phyloP scores from a whole-genome alignment of 2,113 vertebrate genomes.

The Cebus imitator region DNA sequence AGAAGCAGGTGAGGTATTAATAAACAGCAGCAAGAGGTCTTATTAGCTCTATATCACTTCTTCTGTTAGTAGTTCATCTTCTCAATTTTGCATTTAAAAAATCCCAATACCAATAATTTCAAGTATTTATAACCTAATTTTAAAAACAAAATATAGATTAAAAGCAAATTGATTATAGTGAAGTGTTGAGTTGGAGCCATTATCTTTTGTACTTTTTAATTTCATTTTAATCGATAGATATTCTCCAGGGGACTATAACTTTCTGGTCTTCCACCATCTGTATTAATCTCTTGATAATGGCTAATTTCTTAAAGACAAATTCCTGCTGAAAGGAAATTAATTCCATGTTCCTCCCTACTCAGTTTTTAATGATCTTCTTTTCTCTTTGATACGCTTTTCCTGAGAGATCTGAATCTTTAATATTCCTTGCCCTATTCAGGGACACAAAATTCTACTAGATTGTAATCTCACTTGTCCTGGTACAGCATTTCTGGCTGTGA shows the following conservation, averaged over 20 bases:
- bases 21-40: background rate
- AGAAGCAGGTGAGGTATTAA: background rate
- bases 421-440: background rate
- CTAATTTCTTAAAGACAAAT: slow-evolving; percentile 43
- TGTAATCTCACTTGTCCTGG: background rate
- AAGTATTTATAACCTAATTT: slow-evolving; percentile 49
- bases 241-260: slow-evolving; percentile 14
- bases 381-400: background rate
- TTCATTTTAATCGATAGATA: slow-evolving; percentile 57
- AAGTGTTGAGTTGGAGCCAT: background rate
- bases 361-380: background rate
- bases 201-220: slow-evolving; percentile 35
- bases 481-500: background rate
- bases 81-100: background rate
- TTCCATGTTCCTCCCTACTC: background rate
- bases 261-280: background rate
- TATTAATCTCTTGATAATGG: slow-evolving; percentile 30
- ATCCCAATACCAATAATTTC: slow-evolving; percentile 6
- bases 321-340: background rate
- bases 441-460: background rate
- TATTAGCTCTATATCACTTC: background rate
- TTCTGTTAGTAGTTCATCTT: background rate
- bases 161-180: slow-evolving; percentile 48
- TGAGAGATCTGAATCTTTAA: background rate
- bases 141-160: slow-evolving; percentile 38